Base-by-base conservation (phyloP, 2,888 invertebrate genomes). In the Athrips mouffetella region DNA sequence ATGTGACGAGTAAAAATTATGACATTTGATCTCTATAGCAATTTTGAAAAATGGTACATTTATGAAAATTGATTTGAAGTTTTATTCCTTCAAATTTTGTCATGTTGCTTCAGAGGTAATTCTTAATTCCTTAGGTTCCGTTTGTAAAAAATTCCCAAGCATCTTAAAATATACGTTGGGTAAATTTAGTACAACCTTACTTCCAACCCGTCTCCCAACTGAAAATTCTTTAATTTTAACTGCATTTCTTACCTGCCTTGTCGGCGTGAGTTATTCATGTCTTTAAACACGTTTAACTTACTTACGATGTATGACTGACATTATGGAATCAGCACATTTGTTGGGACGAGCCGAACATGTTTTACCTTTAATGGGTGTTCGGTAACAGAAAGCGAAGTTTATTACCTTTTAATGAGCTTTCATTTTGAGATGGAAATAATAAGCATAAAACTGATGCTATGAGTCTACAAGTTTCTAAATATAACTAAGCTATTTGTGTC, bases 251-350 rank as follows among this genome's bases (percentile, higher is more conserved):
- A 50, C 45, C 33, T 20, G 47, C 29, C 48, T 39, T 8, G 45
- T 29, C 58, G 55, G 52, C 55, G 59, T 68, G 69, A 64, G 62
- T 71, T 76, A 73, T 76, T 74, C 71, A 66, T 62, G 56, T 45
- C 40, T 51, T 58, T 67, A 70, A 67, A 74, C 72, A 70, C 67
- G 68, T 73, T 74, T 65, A 70, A 70, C 57, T 63, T 59, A 65
- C 66, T 73, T 67, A 67, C 62, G 67, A 74, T 73, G 71, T 75
- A 73, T 70, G 70, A 68, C 65, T 60, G 66, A 55, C 61, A 78
- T 77, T 76, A 76, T 68, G 65, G 69, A 79, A 72, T 74, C 76
- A 75, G 68, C 72, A 76, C 74, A 79, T 78, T 76, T 70, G 58
- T 57, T 52, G 52, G 57, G 52, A 55, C 52, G 63, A 52, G 55